Evolutionary conservation across 2,888 invertebrate genomes (phyloP), one percentile per base, ranked within the genome.

Genomic region (Pandemis cinnamomeana): DNA sequence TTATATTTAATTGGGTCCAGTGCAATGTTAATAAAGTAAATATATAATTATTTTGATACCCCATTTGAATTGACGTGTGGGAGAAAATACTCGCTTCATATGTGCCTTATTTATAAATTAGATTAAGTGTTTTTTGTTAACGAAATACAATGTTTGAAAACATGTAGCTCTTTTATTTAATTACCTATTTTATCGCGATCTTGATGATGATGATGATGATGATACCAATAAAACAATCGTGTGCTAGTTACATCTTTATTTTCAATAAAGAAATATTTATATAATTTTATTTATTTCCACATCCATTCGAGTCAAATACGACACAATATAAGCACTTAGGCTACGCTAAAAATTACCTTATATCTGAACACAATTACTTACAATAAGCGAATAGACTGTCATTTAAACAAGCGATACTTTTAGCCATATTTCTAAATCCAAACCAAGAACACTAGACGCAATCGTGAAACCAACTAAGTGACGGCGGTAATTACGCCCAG

Each of bases 1-100:
- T 58, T n/a, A 61, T 55, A 60, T 74, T 58, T 71, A 51, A 75
- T 77, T 67, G 78, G 78, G 78, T 71, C 7, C 66, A 62, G 77
- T 78, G 78, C 77, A 78, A 78, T 78, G 60, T 53, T 15, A 61
- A 51, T 5, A n/a, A 68, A 27, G 20, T 67, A n/a, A 20, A 62
- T n/a, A 72, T 10, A 61, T 41, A 20, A 60, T 10, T 46, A 44
- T 46, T 64, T 41, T 27, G 8, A 46, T 58, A 20, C 20, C 20
- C 20, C 20, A 13, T 64, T 44, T 46, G 15, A 60, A 61, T 58
- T 58, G 36, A 44, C 13, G 42, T 8, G 2, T 15, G 55, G 61
- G 44, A 46, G 41, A 70, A 61, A 44, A 60, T 73, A 61, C 74
- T 71, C 71, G 71, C 74, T 74, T 55, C 15, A 67, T 67, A 62